Evolutionary conservation across 2,113 vertebrate species (phyloP), one percentile per base, ranked within the genome.

Genomic region (Hiodon alosoides): DNA sequence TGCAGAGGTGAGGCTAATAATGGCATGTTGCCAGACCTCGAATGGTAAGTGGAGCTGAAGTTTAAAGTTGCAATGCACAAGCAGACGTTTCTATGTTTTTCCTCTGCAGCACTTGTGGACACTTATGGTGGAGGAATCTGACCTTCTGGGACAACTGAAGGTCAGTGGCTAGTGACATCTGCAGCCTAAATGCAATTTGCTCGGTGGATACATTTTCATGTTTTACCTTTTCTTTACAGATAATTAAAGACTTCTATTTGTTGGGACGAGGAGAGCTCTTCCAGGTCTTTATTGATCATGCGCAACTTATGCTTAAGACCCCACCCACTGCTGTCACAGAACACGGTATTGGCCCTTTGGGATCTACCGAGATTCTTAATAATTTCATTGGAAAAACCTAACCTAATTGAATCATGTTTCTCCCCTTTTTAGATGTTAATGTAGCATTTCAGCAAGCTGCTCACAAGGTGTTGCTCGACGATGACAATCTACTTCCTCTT

Each of bases 231-330:
- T 70, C 73, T 76, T 78, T 64, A 81, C 85, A 98, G 97, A 96
- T 97, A 78, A 95, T 99, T 84, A 99, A 99, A 86, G 97, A 99
- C 80, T 99, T 99, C 77, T 98, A 98, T 79, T 83, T 99, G 81
- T 78, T 99, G 90, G 97, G 97, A 69, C 94, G 97, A 78, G 97
- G 97, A 9, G 97, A 98, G 82, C 91, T 99, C 65, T 98, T 98
- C 83, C 97, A 99, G 86, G 97, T 91, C 11, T 99, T 99, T 78
- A 98, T 99, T 57, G 97, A 99, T 84, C 94, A 93, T 0, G 96
- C 97, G 31, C 96, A 98, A 78, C 95, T 97, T 71, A 98, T 98
- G 96, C 83, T 99, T 75, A 99, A 99, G 89, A 93, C 94, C 1
- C 96, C 95, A 0, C 96, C 97, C 0, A 96, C 96, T 0, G 93